These are phyloP conservation scores for Nineta flava DNA, from an alignment of 2,888 invertebrate species.

Conservation along the genomic window DNA sequence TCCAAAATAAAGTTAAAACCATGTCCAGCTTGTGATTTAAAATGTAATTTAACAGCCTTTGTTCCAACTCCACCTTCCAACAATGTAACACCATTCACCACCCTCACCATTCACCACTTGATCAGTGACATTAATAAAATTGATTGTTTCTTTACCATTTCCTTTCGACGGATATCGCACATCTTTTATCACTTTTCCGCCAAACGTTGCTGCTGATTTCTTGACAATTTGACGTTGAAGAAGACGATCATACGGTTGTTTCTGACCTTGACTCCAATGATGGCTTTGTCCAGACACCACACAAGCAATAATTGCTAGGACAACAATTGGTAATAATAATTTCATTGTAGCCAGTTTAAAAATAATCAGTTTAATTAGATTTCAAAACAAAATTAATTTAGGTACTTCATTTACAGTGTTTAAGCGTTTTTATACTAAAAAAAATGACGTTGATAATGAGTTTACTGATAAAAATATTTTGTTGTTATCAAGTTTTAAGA, in stretches of 20 bases:
- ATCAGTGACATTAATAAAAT: conserved; percentile 2
- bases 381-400: too few relatives aligned
- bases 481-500: too few relatives aligned
- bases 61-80: background rate
- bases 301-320: background rate
- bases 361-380: too few relatives aligned
- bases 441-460: too few relatives aligned
- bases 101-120: background rate
- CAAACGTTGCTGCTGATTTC: background rate
- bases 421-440: too few relatives aligned
- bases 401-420: too few relatives aligned
- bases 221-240: background rate
- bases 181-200: background rate
- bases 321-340: background rate
- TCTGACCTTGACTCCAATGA: background rate
- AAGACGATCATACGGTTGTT: background rate
- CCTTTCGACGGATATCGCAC: background rate
- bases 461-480: too few relatives aligned
- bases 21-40: background rate
- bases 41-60: conserved; percentile 1
- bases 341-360: too few relatives aligned
- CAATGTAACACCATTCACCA: background rate
- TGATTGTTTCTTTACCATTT: background rate
- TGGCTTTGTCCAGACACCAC: background rate
- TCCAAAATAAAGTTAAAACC: conserved; percentile 2